A percentile compares a stretch with the other conserved stretches of the same genome.
Conservation (phyloP, 2,888 invertebrate species). For the Agelastica alni region DNA sequence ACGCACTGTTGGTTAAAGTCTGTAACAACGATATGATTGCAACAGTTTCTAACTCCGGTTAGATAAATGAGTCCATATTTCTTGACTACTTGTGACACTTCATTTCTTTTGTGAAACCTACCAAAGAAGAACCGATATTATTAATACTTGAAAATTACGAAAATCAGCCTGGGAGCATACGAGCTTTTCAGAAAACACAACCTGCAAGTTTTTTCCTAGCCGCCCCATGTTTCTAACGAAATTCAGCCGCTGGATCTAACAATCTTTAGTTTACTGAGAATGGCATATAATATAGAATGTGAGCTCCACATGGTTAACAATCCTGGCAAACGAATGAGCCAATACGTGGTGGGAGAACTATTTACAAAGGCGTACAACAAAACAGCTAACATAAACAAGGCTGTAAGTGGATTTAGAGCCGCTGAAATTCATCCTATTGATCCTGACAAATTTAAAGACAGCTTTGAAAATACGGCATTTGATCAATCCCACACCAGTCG, state of each 20-base stretch:
- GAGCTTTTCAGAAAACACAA: constrained; percentile 3
- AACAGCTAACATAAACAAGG: neutral
- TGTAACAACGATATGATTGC: constrained; percentile 3
- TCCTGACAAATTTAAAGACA: neutral
- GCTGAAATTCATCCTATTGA: neutral
- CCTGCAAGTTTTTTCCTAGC: neutral
- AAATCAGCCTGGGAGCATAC: constrained; percentile 13
- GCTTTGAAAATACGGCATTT: neutral
- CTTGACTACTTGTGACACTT: neutral
- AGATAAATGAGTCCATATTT: neutral
- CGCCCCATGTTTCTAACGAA: neutral
- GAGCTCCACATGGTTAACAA: constrained; percentile 6
- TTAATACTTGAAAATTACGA: too few relatives aligned
- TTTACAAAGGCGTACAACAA: neutral
- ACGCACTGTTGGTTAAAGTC: neutral
- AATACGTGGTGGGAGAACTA: constrained; percentile 1
- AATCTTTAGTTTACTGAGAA: neutral
- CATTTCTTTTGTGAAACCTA: too few relatives aligned
- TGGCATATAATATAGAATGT: neutral
- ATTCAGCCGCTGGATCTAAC: constrained; percentile 1
- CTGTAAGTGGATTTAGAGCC: too few relatives aligned
- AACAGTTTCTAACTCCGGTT: constrained; percentile 1
- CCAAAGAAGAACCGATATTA: too few relatives aligned
- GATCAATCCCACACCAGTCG: neutral
- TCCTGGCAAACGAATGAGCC: neutral